phyloP scores from a whole-genome alignment of 2,888 invertebrate genomes.

The Cerastis rubricosa region DNA sequence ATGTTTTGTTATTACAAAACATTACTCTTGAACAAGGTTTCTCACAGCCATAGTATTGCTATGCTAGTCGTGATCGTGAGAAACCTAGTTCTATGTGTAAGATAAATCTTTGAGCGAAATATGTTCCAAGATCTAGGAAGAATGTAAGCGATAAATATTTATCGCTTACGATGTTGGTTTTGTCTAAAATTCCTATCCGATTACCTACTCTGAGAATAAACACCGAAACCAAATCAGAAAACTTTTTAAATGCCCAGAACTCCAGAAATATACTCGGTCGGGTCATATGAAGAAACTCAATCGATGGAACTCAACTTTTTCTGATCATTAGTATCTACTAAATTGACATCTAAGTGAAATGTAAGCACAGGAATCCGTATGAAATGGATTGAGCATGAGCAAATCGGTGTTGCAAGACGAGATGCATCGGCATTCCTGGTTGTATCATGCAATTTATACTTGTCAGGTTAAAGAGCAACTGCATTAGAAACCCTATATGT shows the following conservation, averaged over 20 bases:
- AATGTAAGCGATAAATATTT: too few species aligned
- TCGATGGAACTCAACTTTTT: background rate
- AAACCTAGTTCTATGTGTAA: background rate
- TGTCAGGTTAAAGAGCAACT: slow-evolving; percentile 35
- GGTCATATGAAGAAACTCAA: background rate
- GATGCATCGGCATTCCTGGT: slow-evolving; percentile 22
- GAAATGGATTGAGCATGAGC: slow-evolving; percentile 37
- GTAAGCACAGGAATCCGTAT: slow-evolving; percentile 2
- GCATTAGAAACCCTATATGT: background rate
- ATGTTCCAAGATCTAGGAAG: background rate
- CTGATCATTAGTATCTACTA: background rate
- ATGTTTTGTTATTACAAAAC: background rate
- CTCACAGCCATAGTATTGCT: background rate
- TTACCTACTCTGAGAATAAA: background rate
- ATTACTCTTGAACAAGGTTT: background rate
- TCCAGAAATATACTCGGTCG: background rate
- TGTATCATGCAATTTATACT: slow-evolving; percentile 12
- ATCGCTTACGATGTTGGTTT: too few species aligned
- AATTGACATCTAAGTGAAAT: slow-evolving; percentile 31
- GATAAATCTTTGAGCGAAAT: background rate
- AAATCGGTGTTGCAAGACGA: slow-evolving; percentile 44
- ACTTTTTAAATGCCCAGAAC: background rate
- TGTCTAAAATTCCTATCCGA: background rate
- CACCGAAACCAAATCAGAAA: background rate
- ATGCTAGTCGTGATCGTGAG: background rate